Base-by-base conservation (phyloP, 1,140 invertebrate species). In the Melipona quadrifasciata region DNA sequence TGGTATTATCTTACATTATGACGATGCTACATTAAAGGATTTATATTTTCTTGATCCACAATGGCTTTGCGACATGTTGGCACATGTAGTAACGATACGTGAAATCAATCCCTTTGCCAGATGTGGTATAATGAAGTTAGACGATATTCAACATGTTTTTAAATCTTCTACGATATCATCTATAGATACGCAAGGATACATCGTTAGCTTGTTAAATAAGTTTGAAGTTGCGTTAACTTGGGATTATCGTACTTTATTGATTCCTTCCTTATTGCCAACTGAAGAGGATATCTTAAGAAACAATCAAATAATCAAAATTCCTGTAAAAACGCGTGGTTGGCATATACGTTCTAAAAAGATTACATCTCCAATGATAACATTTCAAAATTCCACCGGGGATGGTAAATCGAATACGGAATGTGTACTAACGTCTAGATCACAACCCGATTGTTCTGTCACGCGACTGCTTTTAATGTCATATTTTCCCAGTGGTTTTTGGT, bases 201-300 rank as follows among this genome's bases (percentile, higher is more conserved):
- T 99, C 64, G 96, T 99, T 4, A 98, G 97, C 91, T 94, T 99
- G 17, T 94, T 99, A 58, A 99, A 98, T 93, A 99, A 99, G 95
- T 99, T 99, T 95, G 99, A 99, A 95, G 97, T 99, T 51, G 99
- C 99, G 0, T 94, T 99, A 21, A 98, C 98, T n/a, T 99, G 98
- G 98, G 99, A 99, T 92, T 97, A 97, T 39, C 94, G 98, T 11
- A 98, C 98, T 24, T 93, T 99, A 24, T 94, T 99, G 2, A 98
- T 99, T 89, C 99, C 99, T 1, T 98, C 98, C 0, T 94, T 99
- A 47, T 94, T 99, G 86, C 99, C 99, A 0, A 96, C 97, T 1
- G 98, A 98, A 93, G 96, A 97, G 82, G 96, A 96, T 57, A 94
- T 96, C 83, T 91, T 92, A 72, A 94, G 93, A 0, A 95, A 93